Base-by-base conservation (phyloP, 2,113 vertebrate species). In the Myodes glareolus region DNA sequence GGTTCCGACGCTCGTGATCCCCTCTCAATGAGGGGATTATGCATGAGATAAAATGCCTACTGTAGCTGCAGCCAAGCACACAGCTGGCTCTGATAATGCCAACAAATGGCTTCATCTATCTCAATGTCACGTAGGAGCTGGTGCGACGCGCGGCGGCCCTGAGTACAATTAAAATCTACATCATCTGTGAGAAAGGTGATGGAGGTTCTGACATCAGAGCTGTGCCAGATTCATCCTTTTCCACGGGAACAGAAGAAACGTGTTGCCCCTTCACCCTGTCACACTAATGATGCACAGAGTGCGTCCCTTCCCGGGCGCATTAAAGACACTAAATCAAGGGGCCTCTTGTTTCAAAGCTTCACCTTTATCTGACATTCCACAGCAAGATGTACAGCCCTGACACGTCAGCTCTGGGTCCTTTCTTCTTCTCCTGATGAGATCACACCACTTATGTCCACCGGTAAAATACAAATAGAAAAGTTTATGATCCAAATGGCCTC, bases 81-180 rank as follows among this genome's bases (percentile, higher is more conserved):
- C 99, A 99, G 99, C 99, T 99, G 99, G 99, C 98, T 99, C 98
- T 98, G 98, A 99, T 99, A 99, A 99, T 98, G 98, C 99, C 99
- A 99, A 99, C 98, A 99, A 99, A 99, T 99, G 98, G 99, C 98
- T 99, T 99, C 99, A 99, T 99, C 99, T 98, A 98, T 99, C 98
- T 99, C 98, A 98, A 98, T 99, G 99, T 98, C 98, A 99, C 98
- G 98, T 99, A 99, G 99, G 98, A 99, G 98, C 98, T 98, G 97
- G 96, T 96, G 98, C 92, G 95, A 98, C 94, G 97, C 98, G 97
- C 98, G 98, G 98, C 98, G 97, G 98, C 98, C 98, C 96, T 0
- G 93, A 98, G 97, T 98, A 99, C 98, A 99, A 99, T 99, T 99
- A 99, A 98, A 98, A 98, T 98, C 98, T 98, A 98, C 98, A 99